Evolutionary conservation across 2,113 vertebrate species (phyloP), one percentile per base, ranked within the genome.

Genomic region (Cebidichthys violaceus): DNA sequence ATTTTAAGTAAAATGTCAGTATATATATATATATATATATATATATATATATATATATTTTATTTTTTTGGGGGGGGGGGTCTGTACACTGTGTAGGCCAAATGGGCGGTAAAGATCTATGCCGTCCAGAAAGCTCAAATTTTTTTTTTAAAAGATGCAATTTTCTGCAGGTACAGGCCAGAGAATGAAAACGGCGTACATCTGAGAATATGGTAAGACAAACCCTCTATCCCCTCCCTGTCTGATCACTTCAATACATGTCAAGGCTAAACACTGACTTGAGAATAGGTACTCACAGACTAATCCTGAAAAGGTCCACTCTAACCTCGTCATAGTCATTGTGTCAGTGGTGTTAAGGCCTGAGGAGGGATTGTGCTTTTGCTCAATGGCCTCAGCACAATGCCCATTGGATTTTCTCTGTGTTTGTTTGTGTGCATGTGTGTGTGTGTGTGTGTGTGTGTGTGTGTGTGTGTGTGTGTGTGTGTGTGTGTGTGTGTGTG

Each of bases 151-250:
- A 98, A 96, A 96, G 95, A 96, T 96, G 94, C 96, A 88, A 97
- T 99, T 95, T 98, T 97, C 97, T 98, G 93, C 98, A 99, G 98
- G 98, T 99, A 98, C 97, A 97, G 97, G 96, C 95, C 98, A 98
- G 95, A 97, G 98, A 99, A 98, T 99, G 98, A 98, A 98, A 98
- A 98, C 98, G 96, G 98, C 98, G 96, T 99, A 99, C 98, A 99
- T 99, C 98, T 99, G 97, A 99, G 95, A 95, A 81, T 84, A 97
- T 99, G 98, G 98, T 99, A 99, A 99, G 98, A 97, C 91, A 88
- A 95, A 94, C 73, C 79, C 96, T 90, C 89, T 82, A 94, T 86
- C 89, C 87, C 79, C 87, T 85, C 81, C 80, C 59, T 86, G 87
- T 92, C 80, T 93, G 84, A 67, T 88, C 65, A 88, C 62, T 87